These are phyloP conservation scores for Aplidium turbinatum DNA, from an alignment of 23 tunicate species.

Conservation along the genomic window DNA sequence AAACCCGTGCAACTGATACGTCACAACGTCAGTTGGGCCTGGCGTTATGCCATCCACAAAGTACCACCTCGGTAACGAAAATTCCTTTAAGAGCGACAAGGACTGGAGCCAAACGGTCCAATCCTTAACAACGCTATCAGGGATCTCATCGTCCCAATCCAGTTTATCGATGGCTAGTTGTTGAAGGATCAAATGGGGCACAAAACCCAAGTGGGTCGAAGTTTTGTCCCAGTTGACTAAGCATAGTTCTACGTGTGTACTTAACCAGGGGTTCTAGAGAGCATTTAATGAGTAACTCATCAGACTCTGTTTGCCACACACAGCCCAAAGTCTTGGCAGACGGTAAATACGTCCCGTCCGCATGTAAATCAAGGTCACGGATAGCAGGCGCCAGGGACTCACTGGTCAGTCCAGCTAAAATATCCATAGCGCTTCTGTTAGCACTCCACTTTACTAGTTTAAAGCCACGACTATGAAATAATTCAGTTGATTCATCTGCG, in stretches of 20 bases:
- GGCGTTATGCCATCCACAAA: neutral
- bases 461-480: neutral
- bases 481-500: neutral
- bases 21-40: neutral
- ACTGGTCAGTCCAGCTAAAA: neutral
- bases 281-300: constrained; percentile 1
- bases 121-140: too few relatives aligned
- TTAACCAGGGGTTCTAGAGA: constrained; percentile 1
- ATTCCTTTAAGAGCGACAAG: too few relatives aligned
- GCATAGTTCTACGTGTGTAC: neutral
- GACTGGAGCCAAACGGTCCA: too few relatives aligned
- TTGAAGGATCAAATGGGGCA: constrained; percentile 11
- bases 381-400: neutral
- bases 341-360: neutral
- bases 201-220: neutral
- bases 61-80: constrained; percentile 8
- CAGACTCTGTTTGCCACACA: too few relatives aligned
- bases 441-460: constrained; percentile 4
- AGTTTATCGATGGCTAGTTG: constrained; percentile 9
- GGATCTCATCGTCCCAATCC: neutral
- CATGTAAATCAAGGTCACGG: neutral
- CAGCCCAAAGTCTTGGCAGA: too few relatives aligned
- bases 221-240: neutral
- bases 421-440: neutral
- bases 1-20: constrained; percentile 9